Base-by-base conservation (phyloP, 2,888 invertebrate species). In the Lagria hirta region DNA sequence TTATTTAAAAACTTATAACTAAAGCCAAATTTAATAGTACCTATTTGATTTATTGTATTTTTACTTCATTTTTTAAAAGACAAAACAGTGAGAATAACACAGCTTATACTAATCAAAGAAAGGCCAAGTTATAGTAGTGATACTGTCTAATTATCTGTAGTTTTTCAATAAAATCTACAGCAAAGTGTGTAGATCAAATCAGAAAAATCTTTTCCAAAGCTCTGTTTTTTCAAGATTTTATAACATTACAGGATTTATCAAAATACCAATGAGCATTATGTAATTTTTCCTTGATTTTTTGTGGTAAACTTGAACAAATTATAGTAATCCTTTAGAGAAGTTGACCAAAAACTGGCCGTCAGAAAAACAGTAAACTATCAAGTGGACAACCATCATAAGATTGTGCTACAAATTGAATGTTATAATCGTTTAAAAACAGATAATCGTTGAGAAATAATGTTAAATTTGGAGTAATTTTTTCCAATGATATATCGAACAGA, bases 11-110 rank as follows among this genome's bases (percentile, higher is more conserved):
- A 1, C 58, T 49, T 6, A 66, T 59, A 1, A 64, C 62, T 3
- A 63, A 18, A 2, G 62, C 55, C 36, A 66, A 66, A 35, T 69
- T 62, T 2, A 66, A 37, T 6, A 69, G 49, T 11, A 69, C 65
- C 43, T n/a, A n/a, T n/a, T n/a, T 61, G 58, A 37, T 68, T 69
- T 3, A 68, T 68, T 4, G 61, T 65, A 47, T 67, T 64, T 54
- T 76, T 71, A 16, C 84, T 71, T 78, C 84, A 80, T 28, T 78
- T 75, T 49, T 77, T 73, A 59, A 81, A 83, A 11, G 79, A 34
- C 1, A 70, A 45, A 0, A 77, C 79, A 0, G 80, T 80, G 4
- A 78, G 35, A 0, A 72, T 71, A 2, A 81, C 75, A 12, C 75
- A 54, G 2, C 67, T 41, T 1, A 80, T 54, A 1, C 81, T 79